Evolutionary conservation across 2,888 invertebrate species (phyloP), one percentile per base, ranked within the genome.

Genomic region (Acanthoscelides obtectus): DNA sequence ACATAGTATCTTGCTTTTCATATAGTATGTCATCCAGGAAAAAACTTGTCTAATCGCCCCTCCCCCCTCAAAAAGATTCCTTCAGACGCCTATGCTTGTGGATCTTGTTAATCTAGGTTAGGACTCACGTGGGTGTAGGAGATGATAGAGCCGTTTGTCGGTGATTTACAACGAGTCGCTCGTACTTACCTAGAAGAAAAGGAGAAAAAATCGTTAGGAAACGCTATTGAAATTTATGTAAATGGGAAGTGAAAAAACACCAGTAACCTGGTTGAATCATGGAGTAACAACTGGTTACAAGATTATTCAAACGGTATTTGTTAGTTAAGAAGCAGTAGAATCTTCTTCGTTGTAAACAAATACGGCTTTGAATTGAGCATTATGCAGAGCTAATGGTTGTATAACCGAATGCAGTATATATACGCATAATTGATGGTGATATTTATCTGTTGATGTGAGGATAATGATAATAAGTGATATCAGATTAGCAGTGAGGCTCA

Each of bases 191-290:
- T 66, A 20, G 66, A 66, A 66, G 22, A 66, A 22, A 66, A 17
- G 20, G 22, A 21, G 66, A 66, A 66, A 66, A 66, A 66, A 66
- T 20, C 2, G 66, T 66, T 66, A 66, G 66, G 22, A 66, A 66
- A 66, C 8, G 66, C 20, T 66, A 66, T 66, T 66, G 66, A 66
- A 66, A 66, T 66, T 20, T 21, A 66, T 66, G 66, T 66, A 66
- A 20, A 66, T 66, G 6, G 17, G 20, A 20, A 45, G 17, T 66
- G 21, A 66, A 66, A n/a, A 22, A 66, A 66, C 66, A 20, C 22
- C 20, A 20, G 66, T 20, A 66, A 45, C 45, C 17, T 12, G 45
- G 66, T 20, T 66, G 22, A 21, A 22, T 66, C 66, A 66, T 66
- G 22, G 22, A 66, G 66, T 66, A 66, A 66, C 66, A 66, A 22